Base-by-base conservation (phyloP, 2,113 vertebrate genomes). In the Bos taurus region DNA sequence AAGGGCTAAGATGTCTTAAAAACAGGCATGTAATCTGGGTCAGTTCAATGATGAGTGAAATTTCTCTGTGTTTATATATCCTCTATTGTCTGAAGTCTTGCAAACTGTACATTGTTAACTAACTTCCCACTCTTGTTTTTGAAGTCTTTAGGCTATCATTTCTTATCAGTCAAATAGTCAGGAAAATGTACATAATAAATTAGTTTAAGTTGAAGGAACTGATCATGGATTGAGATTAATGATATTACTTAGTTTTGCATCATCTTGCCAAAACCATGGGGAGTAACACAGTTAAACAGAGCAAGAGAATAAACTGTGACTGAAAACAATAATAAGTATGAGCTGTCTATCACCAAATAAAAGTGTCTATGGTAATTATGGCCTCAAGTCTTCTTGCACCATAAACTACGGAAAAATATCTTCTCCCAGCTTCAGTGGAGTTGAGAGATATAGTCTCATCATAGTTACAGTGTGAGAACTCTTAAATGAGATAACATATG, bases 231-330 rank as follows among this genome's bases (percentile, higher is more conserved):
- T 60, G 96, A 96, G 36, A 97, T 94, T 96, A 95, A 97, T 95
- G 83, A 88, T 90, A 57, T 83, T 91, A 57, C 33, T 98, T 95
- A 93, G 64, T 92, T 98, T 93, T 97, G 52, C 14, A 48, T 88
- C 30, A 97, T 86, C 90, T 93, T 97, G 59, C 28, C 23, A 26
- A 95, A 97, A 89, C 82, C 67, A 40, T 26, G 40, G 60, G 78
- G 80, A 96, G 2, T 33, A 83, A 64, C 10, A 46, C 33, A 94
- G 2, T 91, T 91, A 90, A 56, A 48, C 56, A 78, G 43, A 80
- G 81, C 26, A 89, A 96, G 84, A 93, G 16, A 95, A 54, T 62
- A 93, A 85, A 36, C 28, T 86, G 50, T 62, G 7, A 33, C 81
- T 59, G 21, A 96, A 88, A 88, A 6, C n/a, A 84, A 82, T 96